Percentiles rank a stretch among this genome's conserved stretches.
Evolutionary conservation across 2,888 invertebrate genomes (phyloP).

Genomic region (Incurvaria masculella): DNA sequence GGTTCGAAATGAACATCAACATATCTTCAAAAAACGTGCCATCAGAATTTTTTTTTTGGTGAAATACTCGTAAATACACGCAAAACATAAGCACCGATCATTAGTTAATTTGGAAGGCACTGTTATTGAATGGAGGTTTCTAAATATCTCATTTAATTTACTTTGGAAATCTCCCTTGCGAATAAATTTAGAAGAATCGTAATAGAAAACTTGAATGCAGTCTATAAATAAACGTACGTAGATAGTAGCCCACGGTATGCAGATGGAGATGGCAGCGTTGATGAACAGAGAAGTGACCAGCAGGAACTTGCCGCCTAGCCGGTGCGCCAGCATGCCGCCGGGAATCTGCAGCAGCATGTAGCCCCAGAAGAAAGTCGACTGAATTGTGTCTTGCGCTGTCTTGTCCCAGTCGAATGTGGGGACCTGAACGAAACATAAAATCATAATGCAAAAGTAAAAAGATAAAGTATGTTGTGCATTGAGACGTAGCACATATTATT

Average conservation of each 20-base stretch:
- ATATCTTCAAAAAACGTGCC: too few species aligned
- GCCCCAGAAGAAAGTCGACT: slow-evolving; percentile 80
- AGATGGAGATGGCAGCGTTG: slow-evolving; percentile 54
- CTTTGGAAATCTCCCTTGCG: neutral
- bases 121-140: neutral
- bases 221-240: too few species aligned
- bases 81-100: too few species aligned
- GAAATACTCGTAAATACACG: too few species aligned
- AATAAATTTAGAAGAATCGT: neutral
- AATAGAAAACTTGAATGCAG: neutral
- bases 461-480: too few species aligned
- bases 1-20: too few species aligned
- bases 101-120: too few species aligned
- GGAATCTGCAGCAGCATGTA: slow-evolving; percentile 71
- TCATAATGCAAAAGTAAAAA: too few species aligned
- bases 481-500: slow-evolving; percentile 1
- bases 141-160: neutral
- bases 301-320: slow-evolving; percentile 75
- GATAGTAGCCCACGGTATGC: slow-evolving; percentile 57
- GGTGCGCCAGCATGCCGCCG: slow-evolving; percentile 67
- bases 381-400: slow-evolving; percentile 55
- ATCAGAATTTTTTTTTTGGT: too few species aligned
- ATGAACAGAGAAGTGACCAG: slow-evolving; percentile 50
- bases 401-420: slow-evolving; percentile 58
- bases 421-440: too few species aligned